Conservation (phyloP, 2,888 invertebrate genomes). For the Cosmia trapezina region DNA sequence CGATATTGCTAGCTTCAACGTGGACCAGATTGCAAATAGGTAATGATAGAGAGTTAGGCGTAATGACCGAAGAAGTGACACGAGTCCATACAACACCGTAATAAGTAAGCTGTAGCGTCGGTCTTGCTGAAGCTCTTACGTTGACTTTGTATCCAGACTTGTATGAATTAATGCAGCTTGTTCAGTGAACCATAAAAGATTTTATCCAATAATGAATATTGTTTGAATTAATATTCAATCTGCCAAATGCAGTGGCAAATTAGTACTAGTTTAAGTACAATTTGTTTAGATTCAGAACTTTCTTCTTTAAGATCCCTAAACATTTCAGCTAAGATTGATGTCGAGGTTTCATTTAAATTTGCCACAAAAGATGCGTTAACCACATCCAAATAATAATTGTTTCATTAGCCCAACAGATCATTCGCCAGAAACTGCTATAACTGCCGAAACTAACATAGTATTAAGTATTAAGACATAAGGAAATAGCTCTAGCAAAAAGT, state of each 20-base stretch:
- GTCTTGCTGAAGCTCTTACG: neutral
- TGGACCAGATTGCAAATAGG: conserved; percentile 46
- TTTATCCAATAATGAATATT: neutral
- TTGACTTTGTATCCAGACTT: neutral
- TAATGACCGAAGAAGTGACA: conserved; percentile 46
- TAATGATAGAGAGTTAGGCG: conserved; percentile 51
- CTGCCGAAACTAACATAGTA: conserved; percentile 2
- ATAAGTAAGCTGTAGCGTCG: conserved; percentile 13
- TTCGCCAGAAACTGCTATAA: neutral
- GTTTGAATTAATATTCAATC: conserved; percentile 2
- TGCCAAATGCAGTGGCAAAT: neutral
- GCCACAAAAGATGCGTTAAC: neutral
- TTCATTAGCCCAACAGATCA: neutral
- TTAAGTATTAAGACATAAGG: conserved; percentile 11
- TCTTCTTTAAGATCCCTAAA: too few relatives aligned
- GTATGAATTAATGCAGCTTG: neutral
- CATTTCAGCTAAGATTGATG: neutral
- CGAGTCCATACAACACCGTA: conserved; percentile 32
- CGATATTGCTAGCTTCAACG: conserved; percentile 30
- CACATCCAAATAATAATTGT: neutral
- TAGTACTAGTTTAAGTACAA: neutral
- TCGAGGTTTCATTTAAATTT: neutral
- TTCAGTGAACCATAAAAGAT: neutral
- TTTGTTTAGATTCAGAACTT: neutral
- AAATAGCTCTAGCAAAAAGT: conserved; percentile 28